A percentile compares a stretch with the other conserved stretches of the same genome.
These are phyloP conservation scores for Sebastes dallii DNA, from an alignment of 2,797 vertebrate genomes.

Conservation along the genomic window DNA sequence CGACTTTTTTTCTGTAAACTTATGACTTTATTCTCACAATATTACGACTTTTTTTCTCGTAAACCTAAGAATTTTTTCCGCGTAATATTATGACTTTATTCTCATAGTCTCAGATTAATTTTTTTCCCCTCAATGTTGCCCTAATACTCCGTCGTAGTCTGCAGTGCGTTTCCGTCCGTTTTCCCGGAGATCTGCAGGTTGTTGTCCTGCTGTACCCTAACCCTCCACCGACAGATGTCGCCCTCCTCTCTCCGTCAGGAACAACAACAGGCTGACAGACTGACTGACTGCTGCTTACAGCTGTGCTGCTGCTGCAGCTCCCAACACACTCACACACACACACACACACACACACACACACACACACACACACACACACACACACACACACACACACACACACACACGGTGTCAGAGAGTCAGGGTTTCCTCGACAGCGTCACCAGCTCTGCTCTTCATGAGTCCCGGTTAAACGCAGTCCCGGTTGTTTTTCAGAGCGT, in stretches of 20 bases:
- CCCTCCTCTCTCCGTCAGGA: neutral
- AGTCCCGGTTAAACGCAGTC: neutral
- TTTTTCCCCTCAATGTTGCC: no score
- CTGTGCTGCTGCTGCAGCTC: neutral
- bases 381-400: neutral
- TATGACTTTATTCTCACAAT: no score
- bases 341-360: no score
- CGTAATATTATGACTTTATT: no score
- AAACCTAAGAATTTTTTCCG: no score
- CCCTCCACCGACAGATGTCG: slow-evolving; percentile 32
- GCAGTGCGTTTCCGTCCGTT: neutral
- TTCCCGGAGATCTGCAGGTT: neutral
- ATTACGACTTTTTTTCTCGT: no score
- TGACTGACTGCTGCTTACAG: neutral
- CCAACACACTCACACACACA: neutral
- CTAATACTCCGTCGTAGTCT: no score
- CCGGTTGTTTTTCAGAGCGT: neutral
- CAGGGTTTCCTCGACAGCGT: slow-evolving; percentile 3
- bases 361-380: neutral
- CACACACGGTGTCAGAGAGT: no score
- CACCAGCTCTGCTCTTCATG: accelerated
- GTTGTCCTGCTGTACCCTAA: neutral
- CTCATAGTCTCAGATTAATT: no score
- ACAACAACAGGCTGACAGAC: neutral
- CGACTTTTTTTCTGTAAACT: no score